Percentiles rank a stretch among this genome's conserved stretches.
Conservation (phyloP, 2,113 vertebrate genomes). For the Colius striatus region DNA sequence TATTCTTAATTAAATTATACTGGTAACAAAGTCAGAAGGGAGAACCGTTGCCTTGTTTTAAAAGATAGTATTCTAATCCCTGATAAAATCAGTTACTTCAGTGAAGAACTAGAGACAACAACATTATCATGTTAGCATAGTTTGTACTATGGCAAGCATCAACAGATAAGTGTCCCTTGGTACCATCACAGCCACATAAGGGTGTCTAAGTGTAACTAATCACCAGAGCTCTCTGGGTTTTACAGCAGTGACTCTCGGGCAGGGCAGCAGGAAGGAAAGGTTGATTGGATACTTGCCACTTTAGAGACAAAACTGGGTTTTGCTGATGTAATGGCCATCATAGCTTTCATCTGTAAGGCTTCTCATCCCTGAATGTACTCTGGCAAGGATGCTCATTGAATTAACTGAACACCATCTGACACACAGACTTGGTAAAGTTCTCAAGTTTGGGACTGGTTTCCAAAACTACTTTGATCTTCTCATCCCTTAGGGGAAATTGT, state of each 20-base stretch:
- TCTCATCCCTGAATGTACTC: rapidly evolving
- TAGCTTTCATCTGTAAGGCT: not conserved
- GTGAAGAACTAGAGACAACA: not conserved
- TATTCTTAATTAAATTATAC: not conserved
- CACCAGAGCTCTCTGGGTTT: not conserved
- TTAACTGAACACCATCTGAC: not conserved
- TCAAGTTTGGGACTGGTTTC: not conserved
- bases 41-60: not conserved
- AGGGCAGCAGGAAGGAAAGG: not conserved
- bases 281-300: not conserved
- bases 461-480: not conserved
- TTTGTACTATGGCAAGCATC: not conserved
- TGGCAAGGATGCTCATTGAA: not conserved
- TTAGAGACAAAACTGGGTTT: not conserved
- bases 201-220: not conserved
- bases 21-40: not conserved
- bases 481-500: not conserved
- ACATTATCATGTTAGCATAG: not conserved
- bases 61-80: not conserved
- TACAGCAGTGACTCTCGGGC: not conserved
- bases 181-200: not conserved
- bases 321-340: not conserved
- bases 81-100: not conserved
- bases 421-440: not conserved
- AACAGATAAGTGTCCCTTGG: not conserved